Evolutionary conservation across 2,797 vertebrate species (phyloP), one percentile per base, ranked within the genome.

Genomic region (Glossophaga mutica): DNA sequence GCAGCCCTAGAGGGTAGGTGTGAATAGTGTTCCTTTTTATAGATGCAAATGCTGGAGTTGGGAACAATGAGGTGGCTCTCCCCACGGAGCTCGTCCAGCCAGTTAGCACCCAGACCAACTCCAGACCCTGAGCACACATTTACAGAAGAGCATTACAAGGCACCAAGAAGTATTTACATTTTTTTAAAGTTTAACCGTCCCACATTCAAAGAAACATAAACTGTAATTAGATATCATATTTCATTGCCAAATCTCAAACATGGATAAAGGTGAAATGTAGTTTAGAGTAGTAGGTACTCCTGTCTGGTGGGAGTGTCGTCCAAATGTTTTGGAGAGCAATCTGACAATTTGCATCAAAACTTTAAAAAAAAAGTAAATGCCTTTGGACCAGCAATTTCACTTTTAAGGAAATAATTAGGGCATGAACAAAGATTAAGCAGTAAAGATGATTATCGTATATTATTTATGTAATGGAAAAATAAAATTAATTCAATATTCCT

Each of bases 351-450:
- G 46, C 6, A 68, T 77, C 73, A 67, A 37, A 93, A 79, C 12
- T 81, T 81, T 50, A 77, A 6, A 82, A 86, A 82, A 94, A 87
- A 71, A 34, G 19, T 68, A 46, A 89, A 82, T 44, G 50, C 55
- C 48, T 94, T 76, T 70, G 77, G 94, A 21, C 42, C 37, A n/a
- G 42, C 24, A 39, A 0, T 74, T 94, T 95, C n/a, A 50, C 14
- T 93, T 91, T 24, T 88, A 55, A 77, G 83, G 82, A 85, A 92
- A 46, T 90, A 92, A 76, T 87, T 86, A 90, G 37, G n/a, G 42
- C 12, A 9, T 4, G 3, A 9, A 90, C 50, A 86, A 59, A 93
- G 26, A 95, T 26, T 34, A 81, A 87, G 8, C 71, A 39, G 50
- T 55, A 77, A 67, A 96, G 71, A 90, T 84, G 24, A 44, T 55